Evolutionary conservation across 2,888 invertebrate genomes (phyloP).

Genomic region (Apotomis betuletana): DNA sequence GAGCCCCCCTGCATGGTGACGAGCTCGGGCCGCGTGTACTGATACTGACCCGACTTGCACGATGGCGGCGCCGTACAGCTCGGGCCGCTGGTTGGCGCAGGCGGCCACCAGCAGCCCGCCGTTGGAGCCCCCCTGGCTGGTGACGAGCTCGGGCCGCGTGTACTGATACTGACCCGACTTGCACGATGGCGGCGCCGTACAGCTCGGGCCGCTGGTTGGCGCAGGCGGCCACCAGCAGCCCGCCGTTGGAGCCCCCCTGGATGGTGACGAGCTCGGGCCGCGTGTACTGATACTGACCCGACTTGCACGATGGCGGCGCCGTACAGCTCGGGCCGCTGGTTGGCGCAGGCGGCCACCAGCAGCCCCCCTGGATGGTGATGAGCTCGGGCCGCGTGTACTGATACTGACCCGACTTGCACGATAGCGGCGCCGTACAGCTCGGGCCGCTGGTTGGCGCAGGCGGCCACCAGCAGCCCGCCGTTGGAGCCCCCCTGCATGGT

Average conservation of each 20-base stretch:
- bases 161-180: slow-evolving; percentile 99
- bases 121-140: slow-evolving; percentile 98
- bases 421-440: slow-evolving; percentile 96
- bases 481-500: slow-evolving; percentile 98
- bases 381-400: slow-evolving; percentile 90
- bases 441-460: slow-evolving; percentile 97
- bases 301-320: slow-evolving; percentile 97
- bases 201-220: slow-evolving; percentile 97
- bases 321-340: slow-evolving; percentile 97
- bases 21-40: slow-evolving; percentile 90
- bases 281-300: slow-evolving; percentile 98
- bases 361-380: slow-evolving; percentile 95
- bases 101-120: slow-evolving; percentile 98
- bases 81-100: slow-evolving; percentile 97
- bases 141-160: slow-evolving; percentile 88
- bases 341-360: slow-evolving; percentile 96
- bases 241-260: slow-evolving; percentile 98
- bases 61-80: slow-evolving; percentile 95
- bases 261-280: slow-evolving; percentile 89
- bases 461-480: slow-evolving; percentile 97
- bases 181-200: slow-evolving; percentile 95
- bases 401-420: slow-evolving; percentile 98
- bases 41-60: slow-evolving; percentile 99
- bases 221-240: slow-evolving; percentile 96
- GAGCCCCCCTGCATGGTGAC: slow-evolving; percentile 97